phyloP scores from a whole-genome alignment of 1,140 invertebrate genomes.

The Sinonovacula constricta region DNA sequence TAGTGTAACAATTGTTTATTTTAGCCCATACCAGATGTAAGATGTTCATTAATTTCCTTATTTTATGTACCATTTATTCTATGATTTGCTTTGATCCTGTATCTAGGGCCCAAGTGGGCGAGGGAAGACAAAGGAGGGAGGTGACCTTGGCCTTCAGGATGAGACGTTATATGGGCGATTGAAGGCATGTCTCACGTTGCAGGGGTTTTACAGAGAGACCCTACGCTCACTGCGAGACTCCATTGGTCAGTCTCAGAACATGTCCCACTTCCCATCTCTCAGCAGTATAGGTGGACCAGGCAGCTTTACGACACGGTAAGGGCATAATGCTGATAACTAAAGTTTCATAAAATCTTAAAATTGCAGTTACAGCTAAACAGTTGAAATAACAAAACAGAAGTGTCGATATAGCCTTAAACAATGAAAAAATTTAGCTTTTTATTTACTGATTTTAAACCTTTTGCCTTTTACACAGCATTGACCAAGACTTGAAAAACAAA shows the following conservation, averaged over 20 bases:
- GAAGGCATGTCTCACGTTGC: slow-evolving; percentile 74
- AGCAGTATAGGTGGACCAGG: slow-evolving; percentile 72
- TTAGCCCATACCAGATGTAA: too few relatives aligned
- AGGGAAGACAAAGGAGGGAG: slow-evolving; percentile 65
- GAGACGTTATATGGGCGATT: slow-evolving; percentile 72
- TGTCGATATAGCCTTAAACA: too few relatives aligned
- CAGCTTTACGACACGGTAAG: slow-evolving; percentile 59
- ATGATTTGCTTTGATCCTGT: not conserved
- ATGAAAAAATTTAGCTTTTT: too few relatives aligned
- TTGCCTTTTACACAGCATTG: too few relatives aligned
- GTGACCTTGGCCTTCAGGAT: slow-evolving; percentile 62
- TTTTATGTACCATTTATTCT: not conserved
- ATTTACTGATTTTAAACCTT: too few relatives aligned
- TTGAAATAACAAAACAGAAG: too few relatives aligned
- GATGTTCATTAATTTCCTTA: too few relatives aligned
- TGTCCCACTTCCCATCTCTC: slow-evolving; percentile 76
- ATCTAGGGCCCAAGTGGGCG: slow-evolving; percentile 50
- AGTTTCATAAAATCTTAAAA: too few relatives aligned
- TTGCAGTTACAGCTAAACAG: too few relatives aligned
- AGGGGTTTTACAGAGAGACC: slow-evolving; percentile 73
- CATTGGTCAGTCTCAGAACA: slow-evolving; percentile 69
- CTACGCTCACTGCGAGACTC: slow-evolving; percentile 74
- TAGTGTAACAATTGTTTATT: too few relatives aligned
- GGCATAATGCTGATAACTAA: too few relatives aligned
- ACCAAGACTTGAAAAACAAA: too few relatives aligned